These are phyloP conservation scores for Pardalotus punctatus DNA, from an alignment of 2,113 vertebrate species.

Conservation along the genomic window DNA sequence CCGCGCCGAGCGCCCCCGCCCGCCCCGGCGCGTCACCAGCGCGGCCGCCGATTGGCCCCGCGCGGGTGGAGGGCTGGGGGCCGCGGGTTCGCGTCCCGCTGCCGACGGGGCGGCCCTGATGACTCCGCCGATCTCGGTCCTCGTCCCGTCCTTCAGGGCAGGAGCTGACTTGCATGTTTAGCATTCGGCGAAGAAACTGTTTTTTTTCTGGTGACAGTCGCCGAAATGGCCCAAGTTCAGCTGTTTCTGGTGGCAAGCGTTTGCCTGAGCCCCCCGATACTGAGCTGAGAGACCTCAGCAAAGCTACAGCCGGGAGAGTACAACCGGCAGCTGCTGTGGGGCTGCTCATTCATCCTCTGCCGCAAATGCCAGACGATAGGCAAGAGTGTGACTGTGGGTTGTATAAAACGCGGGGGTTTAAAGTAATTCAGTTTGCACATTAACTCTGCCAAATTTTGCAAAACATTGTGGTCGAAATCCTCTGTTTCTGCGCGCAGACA, in stretches of 20 bases:
- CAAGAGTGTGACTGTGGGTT: not conserved
- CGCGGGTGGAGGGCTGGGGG: rapidly evolving
- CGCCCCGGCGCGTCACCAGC: not conserved
- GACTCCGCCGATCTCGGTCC: rapidly evolving
- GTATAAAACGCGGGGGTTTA: not conserved
- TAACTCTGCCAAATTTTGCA: not conserved
- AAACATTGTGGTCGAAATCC: not conserved
- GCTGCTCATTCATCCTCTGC: not conserved
- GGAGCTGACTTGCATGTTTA: rapidly evolving
- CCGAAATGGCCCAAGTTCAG: rapidly evolving
- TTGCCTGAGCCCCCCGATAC: too few relatives aligned
- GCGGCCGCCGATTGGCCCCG: not conserved
- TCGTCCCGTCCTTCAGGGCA: rapidly evolving
- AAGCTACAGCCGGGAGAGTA: too few relatives aligned
- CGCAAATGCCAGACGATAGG: too few relatives aligned
- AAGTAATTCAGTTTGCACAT: not conserved
- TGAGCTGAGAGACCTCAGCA: not conserved
- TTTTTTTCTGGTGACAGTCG: too few relatives aligned
- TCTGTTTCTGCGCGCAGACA: rapidly evolving
- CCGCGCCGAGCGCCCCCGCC: too few relatives aligned
- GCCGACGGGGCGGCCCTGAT: rapidly evolving
- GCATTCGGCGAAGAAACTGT: rapidly evolving
- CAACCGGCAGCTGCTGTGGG: not conserved
- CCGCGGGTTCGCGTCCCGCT: not conserved
- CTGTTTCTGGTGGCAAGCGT: not conserved